Base-by-base conservation (phyloP, 2,797 vertebrate genomes). In the Holocentrus rufus region DNA sequence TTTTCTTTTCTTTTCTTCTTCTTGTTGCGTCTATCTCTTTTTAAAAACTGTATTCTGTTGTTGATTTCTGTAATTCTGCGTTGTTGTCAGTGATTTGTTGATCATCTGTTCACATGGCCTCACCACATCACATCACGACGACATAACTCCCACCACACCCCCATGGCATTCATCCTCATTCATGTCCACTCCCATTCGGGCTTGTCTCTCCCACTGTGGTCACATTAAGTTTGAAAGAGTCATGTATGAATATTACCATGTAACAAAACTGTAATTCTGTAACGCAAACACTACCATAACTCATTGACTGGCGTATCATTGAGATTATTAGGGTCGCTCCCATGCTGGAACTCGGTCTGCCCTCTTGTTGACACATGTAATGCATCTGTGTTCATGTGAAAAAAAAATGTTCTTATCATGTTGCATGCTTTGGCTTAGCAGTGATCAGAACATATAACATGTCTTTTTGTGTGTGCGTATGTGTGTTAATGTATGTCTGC, bases 371-470 rank as follows among this genome's bases (percentile, higher is more conserved):
- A 91, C 87, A 92, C 90, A 90, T 89, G 87, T 90, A 82, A 88
- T 89, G 87, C 90, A 92, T 92, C 79, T 87, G 91, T 92, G 87
- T 88, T 92, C 89, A 92, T 91, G 89, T 91, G 83, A 86, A 90
- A 88, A 85, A 82, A 56, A 57, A 7, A 25, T 46, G 47, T 85
- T 88, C 65, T 82, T 85, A 83, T 88, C 81, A 90, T 92, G 89
- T 89, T 91, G 92, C 93, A 94, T 94, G 92, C 86, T 90, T 87
- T 86, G 86, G 88, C 81, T 92, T 91, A 85, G 84, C 90, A 92
- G 88, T 86, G 85, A 86, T 82, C 85, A 89, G 88, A 91, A 86
- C 83, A 77, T 62, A 88, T 88, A 90, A 81, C 82, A 77, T 85
- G 87, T 92, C 73, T 91, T 50, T 91, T 39, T 86, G 56, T 84